Evolutionary conservation across 2,797 vertebrate genomes (phyloP).

Genomic region (Pseudomugil gertrudae): DNA sequence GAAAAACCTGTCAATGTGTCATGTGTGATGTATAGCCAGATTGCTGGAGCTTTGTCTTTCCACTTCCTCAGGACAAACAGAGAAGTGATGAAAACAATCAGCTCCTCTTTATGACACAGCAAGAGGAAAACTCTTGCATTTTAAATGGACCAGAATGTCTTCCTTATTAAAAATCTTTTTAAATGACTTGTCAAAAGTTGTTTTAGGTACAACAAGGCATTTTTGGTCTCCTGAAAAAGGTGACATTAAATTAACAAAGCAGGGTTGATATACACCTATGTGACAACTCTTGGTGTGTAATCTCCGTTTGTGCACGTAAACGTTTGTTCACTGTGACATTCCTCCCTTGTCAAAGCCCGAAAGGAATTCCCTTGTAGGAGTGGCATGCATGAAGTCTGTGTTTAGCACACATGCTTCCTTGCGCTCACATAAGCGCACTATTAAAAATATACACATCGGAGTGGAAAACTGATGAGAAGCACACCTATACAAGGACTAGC

Average conservation of each 20-base stretch:
- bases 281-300: slow-evolving; percentile 20
- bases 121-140: slow-evolving; percentile 54
- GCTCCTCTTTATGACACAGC: slow-evolving; percentile 24
- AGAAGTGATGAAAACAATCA: slow-evolving; percentile 56
- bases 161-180: slow-evolving; percentile 10
- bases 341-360: slow-evolving; percentile 74
- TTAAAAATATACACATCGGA: slow-evolving; percentile 16
- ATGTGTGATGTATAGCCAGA: slow-evolving; percentile 22
- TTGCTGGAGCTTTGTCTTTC: slow-evolving; percentile 35
- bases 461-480: slow-evolving; percentile 33
- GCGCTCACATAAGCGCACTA: slow-evolving; percentile 22
- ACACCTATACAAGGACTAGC: slow-evolving; percentile 31
- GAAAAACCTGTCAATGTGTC: slow-evolving; percentile 36
- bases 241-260: slow-evolving; percentile 2
- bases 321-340: slow-evolving; percentile 66
- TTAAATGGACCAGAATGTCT: slow-evolving; percentile 18
- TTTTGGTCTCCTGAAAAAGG: not conserved
- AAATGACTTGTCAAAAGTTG: not conserved
- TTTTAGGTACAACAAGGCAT: not conserved
- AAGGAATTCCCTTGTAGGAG: slow-evolving; percentile 79
- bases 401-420: slow-evolving; percentile 60
- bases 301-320: slow-evolving; percentile 62
- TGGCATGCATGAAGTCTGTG: slow-evolving; percentile 71
- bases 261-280: not conserved
- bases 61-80: slow-evolving; percentile 50